Base-by-base conservation (phyloP, 2,797 vertebrate species). In the Acipenser ruthenus region DNA sequence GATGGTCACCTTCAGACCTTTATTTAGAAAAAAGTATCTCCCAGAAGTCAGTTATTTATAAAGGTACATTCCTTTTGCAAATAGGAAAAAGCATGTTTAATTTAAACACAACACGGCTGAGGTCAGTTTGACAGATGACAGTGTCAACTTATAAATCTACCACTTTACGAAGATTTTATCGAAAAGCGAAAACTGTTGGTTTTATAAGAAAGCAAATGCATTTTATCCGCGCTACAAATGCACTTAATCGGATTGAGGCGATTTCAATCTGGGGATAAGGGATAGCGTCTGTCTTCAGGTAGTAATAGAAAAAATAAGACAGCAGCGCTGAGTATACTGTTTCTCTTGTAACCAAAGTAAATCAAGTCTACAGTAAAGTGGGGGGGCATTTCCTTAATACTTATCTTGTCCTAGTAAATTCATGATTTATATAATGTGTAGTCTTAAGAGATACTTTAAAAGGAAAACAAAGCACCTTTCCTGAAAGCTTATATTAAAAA, bases 51-150 rank as follows among this genome's bases (percentile, higher is more conserved):
- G 18, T 18, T 8, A 37, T 48, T 62, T 62, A 37, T 48, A 23
- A 62, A 62, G 18, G 18, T 23, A 48, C 47, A 48, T 62, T n/a
- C 15, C 60, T 62, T 62, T 62, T 62, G 60, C 60, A 53, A 65
- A 53, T 51, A 53, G 51, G 51, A 65, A 47, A 13, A 18, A 52
- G 37, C 63, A 55, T 50, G 48, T 65, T 18, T 47, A 82, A 82
- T 84, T 82, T 81, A 85, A 78, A 72, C 72, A 52, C 68, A 68
- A 71, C 67, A 67, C 72, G 70, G 74, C 67, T 74, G 74, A 74
- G 75, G 75, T 71, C 66, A 70, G n/a, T 13, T 63, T 50, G 62
- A 50, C 49, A 63, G 49, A 7, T 63, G 49, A n/a, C 62, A 63
- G 62, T 49, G 12, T 15, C 49, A 50, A 74, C 7, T 7, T 13